Evolutionary conservation across 2,888 invertebrate genomes (phyloP).

Genomic region (Theodoxus fluviatilis): DNA sequence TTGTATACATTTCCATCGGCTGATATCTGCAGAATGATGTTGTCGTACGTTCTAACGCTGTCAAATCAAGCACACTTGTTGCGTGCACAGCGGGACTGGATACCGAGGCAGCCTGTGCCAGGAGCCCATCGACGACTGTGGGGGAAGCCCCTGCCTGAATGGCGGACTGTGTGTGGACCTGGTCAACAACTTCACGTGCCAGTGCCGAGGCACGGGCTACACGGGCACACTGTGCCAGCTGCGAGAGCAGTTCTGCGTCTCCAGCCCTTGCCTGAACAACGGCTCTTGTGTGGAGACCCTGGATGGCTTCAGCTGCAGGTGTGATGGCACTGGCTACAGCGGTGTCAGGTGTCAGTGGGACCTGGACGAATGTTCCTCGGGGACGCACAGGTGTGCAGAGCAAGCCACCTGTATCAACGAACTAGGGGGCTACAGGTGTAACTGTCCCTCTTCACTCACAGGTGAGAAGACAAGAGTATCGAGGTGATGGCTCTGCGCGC

Average conservation of each 20-base stretch:
- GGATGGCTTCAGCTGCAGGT: conserved; percentile 38
- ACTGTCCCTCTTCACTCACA: conserved; percentile 36
- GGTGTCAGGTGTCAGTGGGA: conserved; percentile 40
- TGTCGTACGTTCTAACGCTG: too few relatives aligned
- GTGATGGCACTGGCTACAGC: conserved; percentile 38
- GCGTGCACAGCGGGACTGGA: too few relatives aligned
- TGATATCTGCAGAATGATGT: too few relatives aligned
- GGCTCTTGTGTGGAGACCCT: conserved; percentile 41
- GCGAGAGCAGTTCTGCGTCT: conserved; percentile 33
- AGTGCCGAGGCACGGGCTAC: conserved; percentile 12
- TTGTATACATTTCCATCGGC: too few relatives aligned
- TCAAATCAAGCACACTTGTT: too few relatives aligned
- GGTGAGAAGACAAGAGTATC: too few relatives aligned
- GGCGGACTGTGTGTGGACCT: conserved; percentile 46
- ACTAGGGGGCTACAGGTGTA: conserved; percentile 41
- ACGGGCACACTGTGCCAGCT: neutral
- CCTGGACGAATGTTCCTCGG: conserved; percentile 40
- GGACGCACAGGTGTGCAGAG: conserved; percentile 35
- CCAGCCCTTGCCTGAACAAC: conserved; percentile 42
- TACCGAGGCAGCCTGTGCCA: conserved; percentile 49
- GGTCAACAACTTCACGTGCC: conserved; percentile 32
- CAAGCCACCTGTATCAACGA: conserved; percentile 39
- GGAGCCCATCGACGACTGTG: conserved; percentile 49
- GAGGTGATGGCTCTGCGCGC: too few relatives aligned
- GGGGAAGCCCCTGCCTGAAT: conserved; percentile 42